A percentile compares a stretch with the other conserved stretches of the same genome.
Evolutionary conservation across 2,888 invertebrate genomes (phyloP).

Genomic region (Brachypalpus laphriformis): DNA sequence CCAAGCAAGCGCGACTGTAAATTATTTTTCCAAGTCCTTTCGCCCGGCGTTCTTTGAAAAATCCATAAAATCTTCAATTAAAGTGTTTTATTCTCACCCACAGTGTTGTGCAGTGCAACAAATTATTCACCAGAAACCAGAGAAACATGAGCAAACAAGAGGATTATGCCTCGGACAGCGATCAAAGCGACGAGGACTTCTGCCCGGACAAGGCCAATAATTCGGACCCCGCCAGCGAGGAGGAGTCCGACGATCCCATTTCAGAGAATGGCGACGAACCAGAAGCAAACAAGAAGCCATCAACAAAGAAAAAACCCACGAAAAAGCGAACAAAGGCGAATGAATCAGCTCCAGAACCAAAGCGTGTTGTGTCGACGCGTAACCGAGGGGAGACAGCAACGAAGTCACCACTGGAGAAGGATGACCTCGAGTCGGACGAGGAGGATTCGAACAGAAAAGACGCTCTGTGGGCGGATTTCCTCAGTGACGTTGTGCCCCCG

Average conservation of each 20-base stretch:
- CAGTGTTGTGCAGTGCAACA: not conserved
- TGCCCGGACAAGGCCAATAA: slow-evolving; percentile 85
- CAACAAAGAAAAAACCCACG: slow-evolving; percentile 74
- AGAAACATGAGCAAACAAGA: slow-evolving; percentile 81
- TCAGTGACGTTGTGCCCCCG: slow-evolving; percentile 85
- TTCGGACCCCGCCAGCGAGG: slow-evolving; percentile 82
- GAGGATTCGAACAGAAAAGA: slow-evolving; percentile 89
- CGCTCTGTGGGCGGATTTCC: slow-evolving; percentile 91
- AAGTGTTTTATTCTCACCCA: not conserved
- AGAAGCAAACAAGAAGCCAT: slow-evolving; percentile 72
- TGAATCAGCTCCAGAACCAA: slow-evolving; percentile 71
- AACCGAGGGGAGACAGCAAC: slow-evolving; percentile 48
- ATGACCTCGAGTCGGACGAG: slow-evolving; percentile 82
- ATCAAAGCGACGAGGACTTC: slow-evolving; percentile 91
- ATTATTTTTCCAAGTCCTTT: slow-evolving; percentile 11
- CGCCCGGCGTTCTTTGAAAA: slow-evolving; percentile 59
- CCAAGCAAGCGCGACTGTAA: slow-evolving; percentile 19
- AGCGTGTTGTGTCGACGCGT: slow-evolving; percentile 59
- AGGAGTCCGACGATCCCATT: slow-evolving; percentile 86
- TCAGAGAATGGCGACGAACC: slow-evolving; percentile 84
- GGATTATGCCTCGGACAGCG: slow-evolving; percentile 86
- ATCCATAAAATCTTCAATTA: slow-evolving; percentile 48
- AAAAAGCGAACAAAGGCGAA: slow-evolving; percentile 77
- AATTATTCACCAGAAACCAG: not conserved
- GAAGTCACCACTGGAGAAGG: slow-evolving; percentile 77